A percentile compares a stretch with the other conserved stretches of the same genome.
These are phyloP conservation scores for Xanthostigma xanthostigma DNA, from an alignment of 2,888 invertebrate species.

Conservation along the genomic window DNA sequence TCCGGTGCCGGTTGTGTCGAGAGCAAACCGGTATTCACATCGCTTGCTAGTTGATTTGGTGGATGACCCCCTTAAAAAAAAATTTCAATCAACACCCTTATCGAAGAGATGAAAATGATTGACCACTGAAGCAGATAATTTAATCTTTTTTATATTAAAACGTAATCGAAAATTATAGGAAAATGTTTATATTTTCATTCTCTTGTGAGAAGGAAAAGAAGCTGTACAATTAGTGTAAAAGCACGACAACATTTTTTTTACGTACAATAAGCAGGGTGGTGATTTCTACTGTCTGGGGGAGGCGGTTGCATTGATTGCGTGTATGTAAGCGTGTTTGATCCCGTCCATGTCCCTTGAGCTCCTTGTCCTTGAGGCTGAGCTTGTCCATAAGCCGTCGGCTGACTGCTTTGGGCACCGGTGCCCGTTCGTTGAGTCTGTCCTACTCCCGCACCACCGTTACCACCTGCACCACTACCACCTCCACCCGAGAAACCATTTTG, in stretches of 20 bases:
- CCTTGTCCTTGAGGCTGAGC: constrained; percentile 1
- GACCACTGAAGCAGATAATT: constrained; percentile 1
- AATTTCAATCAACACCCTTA: constrained; percentile 4
- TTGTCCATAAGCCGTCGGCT: constrained; percentile 1
- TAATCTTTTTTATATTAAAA: neutral
- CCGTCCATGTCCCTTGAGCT: constrained; percentile 60
- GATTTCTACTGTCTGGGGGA: constrained; percentile 49
- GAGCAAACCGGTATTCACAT: constrained; percentile 44
- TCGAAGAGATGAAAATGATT: constrained; percentile 1
- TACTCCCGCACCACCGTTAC: neutral
- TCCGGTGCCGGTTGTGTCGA: constrained; percentile 87
- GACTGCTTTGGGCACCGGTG: neutral
- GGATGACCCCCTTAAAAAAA: constrained; percentile 28
- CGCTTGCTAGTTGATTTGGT: constrained; percentile 25
- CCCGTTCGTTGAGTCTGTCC: neutral
- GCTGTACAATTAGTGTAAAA: neutral
- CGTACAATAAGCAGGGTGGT: constrained; percentile 50
- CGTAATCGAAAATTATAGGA: neutral
- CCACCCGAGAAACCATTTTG: constrained; percentile 28
- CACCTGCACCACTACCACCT: neutral
- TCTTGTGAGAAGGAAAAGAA: neutral
- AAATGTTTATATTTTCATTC: too few species aligned
- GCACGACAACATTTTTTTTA: constrained; percentile 4
- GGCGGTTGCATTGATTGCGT: constrained; percentile 78
- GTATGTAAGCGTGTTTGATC: constrained; percentile 81